phyloP scores from a whole-genome alignment of 2,797 vertebrate species.

The Tympanoctomys barrerae region DNA sequence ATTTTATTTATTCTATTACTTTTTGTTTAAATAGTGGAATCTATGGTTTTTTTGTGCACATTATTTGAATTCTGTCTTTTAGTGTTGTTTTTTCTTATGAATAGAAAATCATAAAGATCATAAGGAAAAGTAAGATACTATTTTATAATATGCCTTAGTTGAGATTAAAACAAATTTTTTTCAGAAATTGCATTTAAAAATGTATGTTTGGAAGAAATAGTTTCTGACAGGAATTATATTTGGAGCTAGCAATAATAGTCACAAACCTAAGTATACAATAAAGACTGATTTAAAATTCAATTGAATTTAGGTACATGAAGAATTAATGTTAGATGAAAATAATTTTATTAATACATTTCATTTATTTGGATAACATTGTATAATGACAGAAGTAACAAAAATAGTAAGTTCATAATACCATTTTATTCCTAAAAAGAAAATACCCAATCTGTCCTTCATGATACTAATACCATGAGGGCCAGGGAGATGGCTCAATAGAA shows the following conservation, averaged over 20 bases:
- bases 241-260: background rate
- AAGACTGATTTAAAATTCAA: background rate
- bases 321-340: background rate
- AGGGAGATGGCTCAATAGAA: too few species aligned
- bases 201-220: background rate
- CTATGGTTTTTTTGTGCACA: constrained; percentile 51
- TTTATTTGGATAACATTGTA: background rate
- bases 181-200: constrained; percentile 53
- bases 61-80: constrained; percentile 68
- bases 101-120: constrained; percentile 60
- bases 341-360: background rate
- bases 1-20: constrained; percentile 68
- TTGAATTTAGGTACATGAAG: background rate
- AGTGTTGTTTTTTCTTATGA: constrained; percentile 60
- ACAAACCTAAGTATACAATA: background rate
- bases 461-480: background rate
- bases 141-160: constrained; percentile 40
- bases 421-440: background rate
- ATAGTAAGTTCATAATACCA: background rate
- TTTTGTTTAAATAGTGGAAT: constrained; percentile 64
- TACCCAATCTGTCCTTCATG: background rate
- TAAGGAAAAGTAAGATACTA: constrained; percentile 72
- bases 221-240: background rate
- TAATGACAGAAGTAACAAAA: background rate
- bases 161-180: constrained; percentile 66